Evolutionary conservation across 2,888 invertebrate genomes (phyloP), one percentile per base, ranked within the genome.

Genomic region (Apamea anceps): DNA sequence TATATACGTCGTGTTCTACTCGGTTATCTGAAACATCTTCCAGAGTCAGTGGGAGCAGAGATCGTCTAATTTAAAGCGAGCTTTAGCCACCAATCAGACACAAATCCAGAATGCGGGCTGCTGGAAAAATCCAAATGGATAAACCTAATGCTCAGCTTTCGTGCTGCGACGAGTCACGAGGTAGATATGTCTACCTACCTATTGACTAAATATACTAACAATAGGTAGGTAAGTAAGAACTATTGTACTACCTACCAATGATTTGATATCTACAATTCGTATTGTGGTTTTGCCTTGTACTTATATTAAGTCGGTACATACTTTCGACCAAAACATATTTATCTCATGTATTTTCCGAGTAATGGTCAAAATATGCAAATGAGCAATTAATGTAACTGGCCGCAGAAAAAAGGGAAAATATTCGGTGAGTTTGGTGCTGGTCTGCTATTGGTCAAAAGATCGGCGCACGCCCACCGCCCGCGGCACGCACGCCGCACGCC

Each of bases 341-440:
- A 83, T 81, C 82, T 84, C 86, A 81, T 85, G 84, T 88, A 88
- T 93, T 91, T 91, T 87, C 87, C 82, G 87, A 84, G 83, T 92
- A 93, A 95, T 94, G 93, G 91, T 91, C 86, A 90, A 94, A 95
- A 94, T 95, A 96, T 95, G 95, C 92, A 94, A 95, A 96, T 94
- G 81, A 70, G 84, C 87, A 93, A 94, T 95, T 94, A 94, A 93
- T 91, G 88, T 93, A 93, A 92, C 92, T 92, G 92, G 87, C 89
- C 82, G 88, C 92, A 90, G 85, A 90, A 94, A 94, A 94, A 94
- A 93, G 90, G 87, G 87, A 91, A 92, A 94, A 94, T 93, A 93
- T 93, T 93, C 82, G 91, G 92, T 91, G 89, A 92, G 91, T 91
- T 84, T 86, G 90, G 87, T 87, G 80, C 88, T 84, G 87, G 89